A percentile compares a stretch with the other conserved stretches of the same genome.
Conservation (phyloP, 2,113 vertebrate species). For the Notarius quadriscutis region DNA sequence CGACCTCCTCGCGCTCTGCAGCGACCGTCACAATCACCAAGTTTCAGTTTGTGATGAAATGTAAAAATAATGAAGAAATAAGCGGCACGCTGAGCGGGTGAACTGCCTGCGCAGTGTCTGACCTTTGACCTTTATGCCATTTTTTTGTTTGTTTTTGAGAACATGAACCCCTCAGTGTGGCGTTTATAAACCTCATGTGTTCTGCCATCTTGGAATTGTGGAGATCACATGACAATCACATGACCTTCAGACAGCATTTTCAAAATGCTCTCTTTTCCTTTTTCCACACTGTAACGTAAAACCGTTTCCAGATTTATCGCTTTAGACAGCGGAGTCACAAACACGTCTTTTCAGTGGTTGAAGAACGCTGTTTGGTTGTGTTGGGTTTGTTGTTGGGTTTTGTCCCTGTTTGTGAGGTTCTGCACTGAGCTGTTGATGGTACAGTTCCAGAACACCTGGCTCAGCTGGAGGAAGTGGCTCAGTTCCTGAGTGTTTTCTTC, state of each 20-base stretch:
- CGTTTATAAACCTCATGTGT: too few species aligned
- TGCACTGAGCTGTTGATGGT: neutral
- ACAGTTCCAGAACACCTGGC: neutral
- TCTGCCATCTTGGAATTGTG: too few species aligned
- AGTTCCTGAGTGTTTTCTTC: neutral
- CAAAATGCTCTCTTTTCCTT: too few species aligned
- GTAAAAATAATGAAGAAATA: neutral
- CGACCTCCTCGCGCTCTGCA: neutral
- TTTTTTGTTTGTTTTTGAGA: too few species aligned
- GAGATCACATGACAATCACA: too few species aligned
- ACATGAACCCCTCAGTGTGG: too few species aligned
- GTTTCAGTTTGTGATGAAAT: neutral
- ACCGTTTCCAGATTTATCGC: neutral
- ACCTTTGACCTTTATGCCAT: too few species aligned
- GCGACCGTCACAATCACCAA: too few species aligned
- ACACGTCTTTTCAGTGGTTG: neutral
- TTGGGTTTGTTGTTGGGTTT: neutral
- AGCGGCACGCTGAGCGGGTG: too few species aligned
- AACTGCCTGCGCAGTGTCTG: too few species aligned
- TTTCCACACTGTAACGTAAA: neutral
- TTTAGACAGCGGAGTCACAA: neutral
- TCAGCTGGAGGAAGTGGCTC: conserved; percentile 6
- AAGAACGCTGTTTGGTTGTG: neutral
- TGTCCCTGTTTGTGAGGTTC: neutral
- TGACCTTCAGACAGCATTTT: too few species aligned